These are phyloP conservation scores for Melanargia galathea DNA, from an alignment of 2,888 invertebrate genomes.

Conservation along the genomic window DNA sequence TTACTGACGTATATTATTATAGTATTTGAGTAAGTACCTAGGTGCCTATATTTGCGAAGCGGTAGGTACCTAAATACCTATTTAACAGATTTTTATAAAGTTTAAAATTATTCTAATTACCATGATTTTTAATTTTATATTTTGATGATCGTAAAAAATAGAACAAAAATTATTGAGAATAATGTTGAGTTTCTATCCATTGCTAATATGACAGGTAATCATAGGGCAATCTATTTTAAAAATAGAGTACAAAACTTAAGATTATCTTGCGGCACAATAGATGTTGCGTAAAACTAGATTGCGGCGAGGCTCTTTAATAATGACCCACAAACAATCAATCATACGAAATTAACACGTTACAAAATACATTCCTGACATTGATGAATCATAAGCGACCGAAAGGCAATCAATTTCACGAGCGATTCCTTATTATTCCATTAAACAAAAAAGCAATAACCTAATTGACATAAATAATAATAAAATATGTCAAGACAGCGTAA, in stretches of 20 bases:
- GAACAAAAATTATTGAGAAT: background rate
- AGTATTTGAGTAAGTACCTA: no score
- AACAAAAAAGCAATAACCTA: conserved; percentile 82
- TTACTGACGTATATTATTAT: no score
- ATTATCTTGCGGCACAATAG: conserved; percentile 60
- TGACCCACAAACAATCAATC: conserved; percentile 77
- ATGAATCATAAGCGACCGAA: conserved; percentile 79
- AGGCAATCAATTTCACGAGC: conserved; percentile 81
- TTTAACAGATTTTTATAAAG: background rate
- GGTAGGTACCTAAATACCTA: no score
- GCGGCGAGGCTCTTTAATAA: conserved; percentile 65
- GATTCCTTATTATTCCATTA: conserved; percentile 82
- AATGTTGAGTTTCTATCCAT: conserved; percentile 14
- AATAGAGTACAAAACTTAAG: conserved; percentile 41
- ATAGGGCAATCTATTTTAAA: conserved; percentile 48
- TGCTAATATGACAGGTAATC: conserved; percentile 63
- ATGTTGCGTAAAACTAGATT: conserved; percentile 77
- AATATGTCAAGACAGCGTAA: conserved; percentile 80
- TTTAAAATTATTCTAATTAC: background rate
- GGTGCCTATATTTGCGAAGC: background rate
- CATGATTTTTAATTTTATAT: background rate
- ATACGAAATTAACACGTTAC: conserved; percentile 80
- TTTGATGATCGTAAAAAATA: background rate
- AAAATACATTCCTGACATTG: conserved; percentile 77
- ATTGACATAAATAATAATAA: conserved; percentile 83